Percentiles rank a stretch among this genome's conserved stretches.
phyloP scores from a whole-genome alignment of 1,140 invertebrate genomes.

The Geopemphigus sp. region DNA sequence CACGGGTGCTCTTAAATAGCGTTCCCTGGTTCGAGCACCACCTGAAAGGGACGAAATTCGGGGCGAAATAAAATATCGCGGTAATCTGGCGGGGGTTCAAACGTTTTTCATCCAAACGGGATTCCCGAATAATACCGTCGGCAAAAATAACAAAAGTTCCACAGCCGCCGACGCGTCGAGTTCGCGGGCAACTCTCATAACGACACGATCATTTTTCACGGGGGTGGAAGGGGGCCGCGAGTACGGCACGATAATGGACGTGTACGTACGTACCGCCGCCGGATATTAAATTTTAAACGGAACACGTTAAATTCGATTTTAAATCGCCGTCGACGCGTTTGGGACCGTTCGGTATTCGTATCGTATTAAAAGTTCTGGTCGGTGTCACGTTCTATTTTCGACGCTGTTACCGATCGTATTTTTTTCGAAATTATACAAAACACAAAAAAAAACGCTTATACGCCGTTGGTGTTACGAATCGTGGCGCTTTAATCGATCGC shows the following conservation, averaged over 20 bases:
- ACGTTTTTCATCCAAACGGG: conserved; percentile 11
- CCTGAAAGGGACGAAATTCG: not conserved
- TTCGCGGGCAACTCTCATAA: too few relatives aligned
- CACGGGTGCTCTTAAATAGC: not conserved
- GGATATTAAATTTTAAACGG: conserved; percentile 2
- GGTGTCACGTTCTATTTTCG: too few relatives aligned
- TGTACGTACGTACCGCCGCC: too few relatives aligned
- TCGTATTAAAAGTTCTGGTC: too few relatives aligned
- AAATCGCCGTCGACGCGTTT: not conserved
- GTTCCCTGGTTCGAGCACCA: not conserved
- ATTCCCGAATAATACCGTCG: not conserved
- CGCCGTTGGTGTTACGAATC: too few relatives aligned
- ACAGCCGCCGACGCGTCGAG: not conserved
- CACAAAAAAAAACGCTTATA: too few relatives aligned
- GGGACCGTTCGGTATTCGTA: too few relatives aligned
- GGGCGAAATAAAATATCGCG: conserved; percentile 1
- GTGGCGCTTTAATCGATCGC: too few relatives aligned
- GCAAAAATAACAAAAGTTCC: conserved; percentile 19
- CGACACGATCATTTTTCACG: not conserved
- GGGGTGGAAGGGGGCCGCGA: not conserved
- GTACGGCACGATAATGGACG: conserved; percentile 10
- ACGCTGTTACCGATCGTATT: too few relatives aligned
- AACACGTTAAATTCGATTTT: conserved; percentile 8
- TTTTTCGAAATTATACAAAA: too few relatives aligned
- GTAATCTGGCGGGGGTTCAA: conserved; percentile 8